Base-by-base conservation (phyloP, 1,140 invertebrate species). In the Oscheius sp. region DNA sequence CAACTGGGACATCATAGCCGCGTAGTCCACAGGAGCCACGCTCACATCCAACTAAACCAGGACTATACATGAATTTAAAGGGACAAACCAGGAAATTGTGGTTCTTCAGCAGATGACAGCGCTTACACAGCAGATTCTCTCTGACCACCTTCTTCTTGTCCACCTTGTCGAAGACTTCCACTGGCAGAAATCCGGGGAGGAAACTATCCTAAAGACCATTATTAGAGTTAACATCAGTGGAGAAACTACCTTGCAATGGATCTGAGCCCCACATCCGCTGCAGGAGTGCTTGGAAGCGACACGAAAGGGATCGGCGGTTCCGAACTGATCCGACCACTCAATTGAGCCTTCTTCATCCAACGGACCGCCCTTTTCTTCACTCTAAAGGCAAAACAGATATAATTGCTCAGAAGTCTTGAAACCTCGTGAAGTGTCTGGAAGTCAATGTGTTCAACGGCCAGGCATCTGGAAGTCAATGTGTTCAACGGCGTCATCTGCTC, bases 181-280 rank as follows among this genome's bases (percentile, higher is more conserved):
- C 91, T 0, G 93, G 92, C 15, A 89, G 79, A 78, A 87, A 89
- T 2, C 89, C 89, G 26, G 87, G 87, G 32, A 88, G 79, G 2
- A 79, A 78, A 23, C 78, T 78, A 64, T 88, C 78, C 36, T 90
- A 34, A 32, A n/a, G n/a, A n/a, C n/a, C n/a, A n/a, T n/a, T n/a
- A 32, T 63, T 1, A 18, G 15, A 15, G 61, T 63, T 18, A 1
- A 10, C 10, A 0, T 32, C 29, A n/a, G 10, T 32, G 7, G 15
- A 13, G 18, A 63, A 63, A n/a, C 3, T 4, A 68, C 66, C n/a
- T 68, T 67, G 34, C 94, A 97, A 79, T 98, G 95, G 7, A 97
- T 86, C 2, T 90, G 81, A 0, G 94, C 93, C 0, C 95, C 95
- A 87, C 95, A 98, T 0, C 95, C 94, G 4, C 90, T 90, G 85